Conservation (phyloP, 1,140 invertebrate species). For the Trichoplusia ni region DNA sequence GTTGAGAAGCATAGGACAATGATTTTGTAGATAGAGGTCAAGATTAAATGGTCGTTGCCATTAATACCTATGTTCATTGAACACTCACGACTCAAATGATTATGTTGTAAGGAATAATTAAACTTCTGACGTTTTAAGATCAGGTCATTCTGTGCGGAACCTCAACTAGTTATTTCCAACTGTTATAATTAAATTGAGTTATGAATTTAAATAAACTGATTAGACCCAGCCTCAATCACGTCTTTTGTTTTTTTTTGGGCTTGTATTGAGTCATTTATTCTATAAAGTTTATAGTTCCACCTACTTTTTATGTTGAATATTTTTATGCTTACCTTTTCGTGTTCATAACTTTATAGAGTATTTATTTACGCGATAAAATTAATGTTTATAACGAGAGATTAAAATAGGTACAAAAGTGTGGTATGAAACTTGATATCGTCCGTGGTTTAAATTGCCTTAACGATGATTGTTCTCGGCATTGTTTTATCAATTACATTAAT, state of each 20-base stretch:
- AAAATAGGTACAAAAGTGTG: neutral
- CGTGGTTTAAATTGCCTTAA: slow-evolving; percentile 10
- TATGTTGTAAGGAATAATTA: slow-evolving; percentile 78
- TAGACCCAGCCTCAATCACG: neutral
- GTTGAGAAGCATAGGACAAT: slow-evolving; percentile 43
- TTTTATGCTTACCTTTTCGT: neutral
- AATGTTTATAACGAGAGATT: too few species aligned
- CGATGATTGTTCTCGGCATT: neutral
- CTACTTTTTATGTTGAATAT: neutral
- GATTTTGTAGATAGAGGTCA: slow-evolving; percentile 37
- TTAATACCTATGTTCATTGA: slow-evolving; percentile 62
- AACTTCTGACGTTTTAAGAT: slow-evolving; percentile 71
- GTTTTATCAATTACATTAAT: slow-evolving; percentile 12
- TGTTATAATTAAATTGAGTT: slow-evolving; percentile 24
- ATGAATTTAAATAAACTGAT: slow-evolving; percentile 12
- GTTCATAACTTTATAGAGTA: slow-evolving; percentile 13
- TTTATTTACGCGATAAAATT: too few species aligned
- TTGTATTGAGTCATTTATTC: slow-evolving; percentile 9
- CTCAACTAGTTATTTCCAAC: slow-evolving; percentile 6
- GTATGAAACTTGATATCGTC: slow-evolving; percentile 1
- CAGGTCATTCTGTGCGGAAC: slow-evolving; percentile 47
- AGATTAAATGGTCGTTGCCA: slow-evolving; percentile 52
- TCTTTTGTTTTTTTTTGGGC: slow-evolving; percentile 3
- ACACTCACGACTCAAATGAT: slow-evolving; percentile 70
- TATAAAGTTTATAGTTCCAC: slow-evolving; percentile 2